Percentiles rank a stretch among this genome's conserved stretches.
phyloP scores from a whole-genome alignment of 2,797 vertebrate genomes.

The Sebastes oblongus region DNA sequence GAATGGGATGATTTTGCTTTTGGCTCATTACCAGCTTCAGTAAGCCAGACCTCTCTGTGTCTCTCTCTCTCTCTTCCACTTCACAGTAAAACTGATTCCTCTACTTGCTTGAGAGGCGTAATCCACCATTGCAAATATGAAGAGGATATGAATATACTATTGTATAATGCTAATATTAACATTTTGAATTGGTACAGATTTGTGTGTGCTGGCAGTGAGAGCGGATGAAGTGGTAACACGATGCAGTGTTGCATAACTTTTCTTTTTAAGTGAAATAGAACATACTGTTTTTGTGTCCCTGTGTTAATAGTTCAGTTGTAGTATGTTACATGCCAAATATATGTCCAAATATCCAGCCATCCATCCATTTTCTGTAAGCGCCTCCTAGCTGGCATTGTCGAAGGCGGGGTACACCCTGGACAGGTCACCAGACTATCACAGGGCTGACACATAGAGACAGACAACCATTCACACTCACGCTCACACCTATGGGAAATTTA shows the following conservation, averaged over 20 bases:
- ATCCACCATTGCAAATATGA: conserved; percentile 21
- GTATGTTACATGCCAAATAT: neutral
- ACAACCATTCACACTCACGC: too few species aligned
- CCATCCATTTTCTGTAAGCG: too few species aligned
- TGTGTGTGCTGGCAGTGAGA: neutral
- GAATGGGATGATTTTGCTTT: conserved; percentile 27
- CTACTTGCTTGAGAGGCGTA: neutral
- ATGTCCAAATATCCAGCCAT: neutral
- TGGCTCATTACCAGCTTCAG: conserved; percentile 46
- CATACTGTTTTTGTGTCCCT: neutral
- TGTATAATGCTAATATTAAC: conserved; percentile 28
- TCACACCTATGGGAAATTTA: too few species aligned
- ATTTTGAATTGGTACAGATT: conserved; percentile 13
- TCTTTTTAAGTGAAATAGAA: neutral
- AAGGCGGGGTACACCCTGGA: too few species aligned
- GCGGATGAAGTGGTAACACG: neutral
- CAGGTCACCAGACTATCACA: too few species aligned
- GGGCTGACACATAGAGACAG: too few species aligned
- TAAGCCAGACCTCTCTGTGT: conserved; percentile 6
- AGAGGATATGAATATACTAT: conserved; percentile 5
- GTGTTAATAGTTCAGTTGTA: neutral
- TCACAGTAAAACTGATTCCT: neutral
- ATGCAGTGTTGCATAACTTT: neutral
- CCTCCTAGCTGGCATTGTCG: too few species aligned
- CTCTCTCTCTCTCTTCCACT: neutral